Percentiles rank a stretch among this genome's conserved stretches.
Conservation (phyloP, 2,888 invertebrate genomes). For the Athripsodes cinereus region DNA sequence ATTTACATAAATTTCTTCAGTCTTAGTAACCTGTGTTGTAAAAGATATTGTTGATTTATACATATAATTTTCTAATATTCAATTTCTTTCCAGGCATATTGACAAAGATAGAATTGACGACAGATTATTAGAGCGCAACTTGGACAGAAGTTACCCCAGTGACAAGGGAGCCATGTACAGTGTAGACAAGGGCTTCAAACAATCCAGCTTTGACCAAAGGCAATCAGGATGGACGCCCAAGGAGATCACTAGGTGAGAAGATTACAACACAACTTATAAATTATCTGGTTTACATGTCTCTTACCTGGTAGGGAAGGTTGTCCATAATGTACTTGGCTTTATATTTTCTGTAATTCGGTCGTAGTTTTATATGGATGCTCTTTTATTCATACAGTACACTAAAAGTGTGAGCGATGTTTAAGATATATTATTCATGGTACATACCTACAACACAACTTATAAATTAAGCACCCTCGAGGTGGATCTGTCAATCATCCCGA, state of each 20-base stretch:
- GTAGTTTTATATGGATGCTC: too few species aligned
- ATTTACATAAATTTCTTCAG: not conserved
- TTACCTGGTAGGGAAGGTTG: too few species aligned
- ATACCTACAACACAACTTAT: too few species aligned
- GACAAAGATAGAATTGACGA: conserved; percentile 47
- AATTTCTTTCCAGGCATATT: conserved; percentile 36
- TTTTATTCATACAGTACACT: too few species aligned
- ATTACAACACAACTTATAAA: not conserved
- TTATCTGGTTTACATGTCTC: too few species aligned
- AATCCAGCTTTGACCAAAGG: conserved; percentile 46
- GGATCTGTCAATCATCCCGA: too few species aligned
- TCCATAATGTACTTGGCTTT: too few species aligned
- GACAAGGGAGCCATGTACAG: conserved; percentile 50
- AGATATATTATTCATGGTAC: too few species aligned
- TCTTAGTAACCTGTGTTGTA: too few species aligned
- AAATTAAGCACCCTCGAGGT: too few species aligned
- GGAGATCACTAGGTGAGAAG: conserved; percentile 44
- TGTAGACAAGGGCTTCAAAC: conserved; percentile 48
- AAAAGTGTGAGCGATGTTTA: too few species aligned
- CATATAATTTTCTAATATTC: not conserved
- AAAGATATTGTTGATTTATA: not conserved
- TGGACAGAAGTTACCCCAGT: conserved; percentile 39
- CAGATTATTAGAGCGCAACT: conserved; percentile 36
- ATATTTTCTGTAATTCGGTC: too few species aligned
- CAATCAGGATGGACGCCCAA: conserved; percentile 41